These are phyloP conservation scores for Numida meleagris DNA, from an alignment of 2,113 vertebrate genomes.

Conservation along the genomic window DNA sequence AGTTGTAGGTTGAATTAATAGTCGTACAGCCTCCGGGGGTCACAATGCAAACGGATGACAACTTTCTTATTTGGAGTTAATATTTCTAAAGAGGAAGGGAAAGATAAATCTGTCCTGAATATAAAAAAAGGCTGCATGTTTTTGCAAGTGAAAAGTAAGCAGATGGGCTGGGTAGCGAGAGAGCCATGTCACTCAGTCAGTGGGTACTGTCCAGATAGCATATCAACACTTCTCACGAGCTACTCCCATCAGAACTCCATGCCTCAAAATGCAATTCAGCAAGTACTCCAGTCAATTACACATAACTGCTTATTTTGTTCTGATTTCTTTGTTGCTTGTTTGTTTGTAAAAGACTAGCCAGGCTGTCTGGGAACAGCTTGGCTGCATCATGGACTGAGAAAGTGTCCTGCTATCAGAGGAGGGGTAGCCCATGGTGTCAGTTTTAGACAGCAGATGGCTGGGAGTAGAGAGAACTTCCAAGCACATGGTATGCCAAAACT, in stretches of 20 bases:
- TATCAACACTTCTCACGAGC: constrained; percentile 28
- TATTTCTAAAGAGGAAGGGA: constrained; percentile 9
- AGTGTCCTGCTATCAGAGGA: not conserved
- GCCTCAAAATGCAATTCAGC: constrained; percentile 18
- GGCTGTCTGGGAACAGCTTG: constrained; percentile 65
- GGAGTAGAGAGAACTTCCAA: constrained; percentile 51
- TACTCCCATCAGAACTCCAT: not conserved
- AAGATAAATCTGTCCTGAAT: constrained; percentile 16
- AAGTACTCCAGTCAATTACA: constrained; percentile 38
- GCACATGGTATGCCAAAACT: constrained; percentile 40
- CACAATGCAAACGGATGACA: not conserved
- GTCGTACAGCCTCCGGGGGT: not conserved
- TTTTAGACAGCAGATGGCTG: constrained; percentile 61
- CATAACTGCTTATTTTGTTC: constrained; percentile 38
- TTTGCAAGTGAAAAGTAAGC: constrained; percentile 48
- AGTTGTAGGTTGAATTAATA: not conserved
- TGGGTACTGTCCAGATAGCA: constrained; percentile 50
- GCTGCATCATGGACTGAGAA: constrained; percentile 50
- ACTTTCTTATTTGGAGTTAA: not conserved
- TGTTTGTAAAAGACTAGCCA: constrained; percentile 52
- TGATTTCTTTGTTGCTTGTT: constrained; percentile 4
- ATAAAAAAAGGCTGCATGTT: constrained; percentile 12
- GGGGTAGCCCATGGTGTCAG: not conserved
- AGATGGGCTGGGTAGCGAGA: constrained; percentile 51
- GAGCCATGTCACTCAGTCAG: constrained; percentile 7